phyloP scores from a whole-genome alignment of 1,140 invertebrate genomes.

The Drosophila ogumai region DNA sequence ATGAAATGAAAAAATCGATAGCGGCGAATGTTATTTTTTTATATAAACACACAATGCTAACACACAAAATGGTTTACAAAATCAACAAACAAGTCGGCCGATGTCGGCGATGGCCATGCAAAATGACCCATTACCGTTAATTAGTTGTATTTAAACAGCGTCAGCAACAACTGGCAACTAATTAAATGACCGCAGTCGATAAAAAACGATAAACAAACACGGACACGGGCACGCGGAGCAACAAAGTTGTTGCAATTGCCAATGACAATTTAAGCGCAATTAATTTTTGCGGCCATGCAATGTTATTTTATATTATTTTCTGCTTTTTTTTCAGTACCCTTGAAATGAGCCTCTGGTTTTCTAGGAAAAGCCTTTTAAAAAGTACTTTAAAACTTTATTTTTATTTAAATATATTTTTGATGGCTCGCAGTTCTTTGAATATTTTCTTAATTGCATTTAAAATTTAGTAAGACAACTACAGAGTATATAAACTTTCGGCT shows the following conservation, averaged over 20 bases:
- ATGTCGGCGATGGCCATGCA: conserved; percentile 72
- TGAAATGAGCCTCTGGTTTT: not conserved
- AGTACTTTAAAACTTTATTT: no score
- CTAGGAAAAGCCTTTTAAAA: not conserved
- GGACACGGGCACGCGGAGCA: conserved; percentile 19
- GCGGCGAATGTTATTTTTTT: conserved; percentile 9
- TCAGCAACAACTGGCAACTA: conserved; percentile 48
- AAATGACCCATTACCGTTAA: conserved; percentile 81
- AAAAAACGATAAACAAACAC: conserved; percentile 67
- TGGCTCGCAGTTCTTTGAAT: no score
- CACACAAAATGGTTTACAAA: conserved; percentile 72
- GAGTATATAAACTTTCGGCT: not conserved
- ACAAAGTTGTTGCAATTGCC: conserved; percentile 61
- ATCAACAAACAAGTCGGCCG: conserved; percentile 70
- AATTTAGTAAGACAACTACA: not conserved
- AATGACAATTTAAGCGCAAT: conserved; percentile 81
- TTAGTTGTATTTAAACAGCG: conserved; percentile 76
- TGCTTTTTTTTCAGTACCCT: not conserved
- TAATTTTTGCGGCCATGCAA: conserved; percentile 65
- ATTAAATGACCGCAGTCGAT: conserved; percentile 68
- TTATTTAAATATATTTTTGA: no score
- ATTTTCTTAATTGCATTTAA: no score
- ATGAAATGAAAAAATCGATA: conserved; percentile 60
- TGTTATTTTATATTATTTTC: conserved; percentile 1
- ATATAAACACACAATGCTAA: conserved; percentile 44